Evolutionary conservation across 1,140 invertebrate species (phyloP), one percentile per base, ranked within the genome.

Genomic region (Brachionus asplanchnoidis): DNA sequence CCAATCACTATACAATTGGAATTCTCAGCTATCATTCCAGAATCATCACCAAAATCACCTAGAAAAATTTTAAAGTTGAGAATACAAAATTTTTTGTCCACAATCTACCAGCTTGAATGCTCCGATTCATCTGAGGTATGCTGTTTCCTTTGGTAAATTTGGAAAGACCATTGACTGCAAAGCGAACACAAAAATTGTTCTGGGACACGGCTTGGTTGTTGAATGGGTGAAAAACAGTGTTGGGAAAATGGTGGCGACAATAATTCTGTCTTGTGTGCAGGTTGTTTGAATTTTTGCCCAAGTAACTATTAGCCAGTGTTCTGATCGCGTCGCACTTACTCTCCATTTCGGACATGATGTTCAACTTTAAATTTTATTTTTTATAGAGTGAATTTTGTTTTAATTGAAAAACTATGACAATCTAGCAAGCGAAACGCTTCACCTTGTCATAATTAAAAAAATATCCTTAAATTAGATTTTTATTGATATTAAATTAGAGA

Each of bases 11-110:
- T 53, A 78, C 60, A 77, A 26, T 73, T 53, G 9, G 44, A 53
- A 44, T 73, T 84, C 32, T 84, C 68, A 23, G 60, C 70, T 40
- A 75, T 44, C 70, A 84, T 84, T 14, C 84, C 84, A 7, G 84
- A 53, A 60, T 84, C 84, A 77, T 84, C 84, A 0, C 84, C 84
- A 26, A 84, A 84, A 77, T 84, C 46, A 40, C 84, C 84, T 26
- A 26, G 9, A 0, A 12, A 66, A 66, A 8, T 28, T 65, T 23
- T 65, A 23, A 23, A 65, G 3, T 65, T 60, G 9, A 20, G 23
- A 65, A 26, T 23, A 65, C 17, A 65, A 65, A 65, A 26, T 65
- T 65, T 65, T 65, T 65, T 65, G 60, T 23, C 5, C 65, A 32
- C 20, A 68, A 28, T 28, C 32, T 42, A 75, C 70, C 70, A 2